phyloP scores from a whole-genome alignment of 1,140 invertebrate genomes.

The Drosophila aff. region DNA sequence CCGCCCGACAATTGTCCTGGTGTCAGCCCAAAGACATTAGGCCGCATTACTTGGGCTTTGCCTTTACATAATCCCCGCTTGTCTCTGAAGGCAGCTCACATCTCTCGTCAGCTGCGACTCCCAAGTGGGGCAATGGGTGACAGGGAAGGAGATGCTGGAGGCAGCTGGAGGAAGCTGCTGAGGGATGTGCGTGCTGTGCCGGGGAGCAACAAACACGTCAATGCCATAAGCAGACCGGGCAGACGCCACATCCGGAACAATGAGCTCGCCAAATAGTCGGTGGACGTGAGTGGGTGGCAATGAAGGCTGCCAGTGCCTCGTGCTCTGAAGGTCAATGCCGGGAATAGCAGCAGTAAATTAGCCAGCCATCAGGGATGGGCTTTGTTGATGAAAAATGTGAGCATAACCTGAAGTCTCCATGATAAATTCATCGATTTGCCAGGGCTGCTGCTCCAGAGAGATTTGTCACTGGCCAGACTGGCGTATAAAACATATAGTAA shows the following conservation, averaged over 20 bases:
- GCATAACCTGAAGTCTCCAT: constrained; percentile 19
- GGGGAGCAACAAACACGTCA: constrained; percentile 29
- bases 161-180: neutral
- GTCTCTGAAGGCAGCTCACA: constrained; percentile 11
- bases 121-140: neutral
- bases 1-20: constrained; percentile 35
- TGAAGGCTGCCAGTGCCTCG: neutral
- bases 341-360: constrained; percentile 46
- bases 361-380: constrained; percentile 10
- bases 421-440: constrained; percentile 63
- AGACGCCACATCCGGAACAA: constrained; percentile 39
- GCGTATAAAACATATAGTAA: neutral
- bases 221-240: constrained; percentile 16
- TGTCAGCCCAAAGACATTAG: constrained; percentile 55
- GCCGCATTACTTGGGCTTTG: constrained; percentile 67
- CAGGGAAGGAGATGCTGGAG: neutral
- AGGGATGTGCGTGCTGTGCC: constrained; percentile 23
- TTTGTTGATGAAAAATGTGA: constrained; percentile 28
- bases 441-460: neutral
- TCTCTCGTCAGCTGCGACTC: constrained; percentile 21
- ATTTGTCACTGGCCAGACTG: constrained; percentile 4
- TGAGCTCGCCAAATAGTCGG: constrained; percentile 24
- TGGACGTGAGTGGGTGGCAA: neutral
- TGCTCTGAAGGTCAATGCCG: neutral
- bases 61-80: constrained; percentile 59